A percentile compares a stretch with the other conserved stretches of the same genome.
Conservation (phyloP, 92 coral and sea anemone genomes). For the Galaxea fascicularis region DNA sequence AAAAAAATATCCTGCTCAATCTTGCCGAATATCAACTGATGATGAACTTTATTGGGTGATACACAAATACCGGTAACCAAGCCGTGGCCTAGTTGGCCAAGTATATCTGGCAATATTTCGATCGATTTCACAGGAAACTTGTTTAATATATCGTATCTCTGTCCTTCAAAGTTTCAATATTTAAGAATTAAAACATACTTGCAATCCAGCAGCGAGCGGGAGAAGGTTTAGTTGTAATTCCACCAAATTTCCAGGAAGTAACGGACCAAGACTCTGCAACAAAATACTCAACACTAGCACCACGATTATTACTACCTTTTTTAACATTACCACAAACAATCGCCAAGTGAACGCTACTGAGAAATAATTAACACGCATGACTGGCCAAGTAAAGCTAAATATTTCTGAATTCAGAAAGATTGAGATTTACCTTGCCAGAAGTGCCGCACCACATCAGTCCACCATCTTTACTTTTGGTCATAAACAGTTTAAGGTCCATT, state of each 20-base stretch:
- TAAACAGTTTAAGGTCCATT: conserved; percentile 87
- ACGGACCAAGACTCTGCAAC: conserved; percentile 81
- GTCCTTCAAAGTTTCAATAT: not conserved
- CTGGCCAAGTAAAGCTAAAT: too few relatives aligned
- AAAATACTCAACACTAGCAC: not conserved
- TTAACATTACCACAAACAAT: not conserved
- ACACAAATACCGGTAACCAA: too few relatives aligned
- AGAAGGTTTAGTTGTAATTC: conserved; percentile 85
- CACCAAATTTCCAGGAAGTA: conserved; percentile 83
- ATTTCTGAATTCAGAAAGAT: not conserved
- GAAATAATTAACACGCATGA: too few relatives aligned
- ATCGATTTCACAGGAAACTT: too few relatives aligned
- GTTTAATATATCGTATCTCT: not conserved
- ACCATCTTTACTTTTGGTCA: conserved; percentile 97
- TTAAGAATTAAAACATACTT: conserved; percentile 68
- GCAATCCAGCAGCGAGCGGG: conserved; percentile 95
- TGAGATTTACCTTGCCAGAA: conserved; percentile 83
- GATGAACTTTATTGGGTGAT: too few relatives aligned
- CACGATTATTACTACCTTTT: too few relatives aligned
- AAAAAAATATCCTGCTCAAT: too few relatives aligned
- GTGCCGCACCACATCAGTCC: conserved; percentile 99
- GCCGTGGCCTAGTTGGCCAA: too few relatives aligned
- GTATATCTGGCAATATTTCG: too few relatives aligned
- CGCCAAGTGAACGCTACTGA: too few relatives aligned
- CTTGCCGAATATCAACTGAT: too few relatives aligned